Evolutionary conservation across 2,797 vertebrate species (phyloP).

Genomic region (Squalus acanthias): DNA sequence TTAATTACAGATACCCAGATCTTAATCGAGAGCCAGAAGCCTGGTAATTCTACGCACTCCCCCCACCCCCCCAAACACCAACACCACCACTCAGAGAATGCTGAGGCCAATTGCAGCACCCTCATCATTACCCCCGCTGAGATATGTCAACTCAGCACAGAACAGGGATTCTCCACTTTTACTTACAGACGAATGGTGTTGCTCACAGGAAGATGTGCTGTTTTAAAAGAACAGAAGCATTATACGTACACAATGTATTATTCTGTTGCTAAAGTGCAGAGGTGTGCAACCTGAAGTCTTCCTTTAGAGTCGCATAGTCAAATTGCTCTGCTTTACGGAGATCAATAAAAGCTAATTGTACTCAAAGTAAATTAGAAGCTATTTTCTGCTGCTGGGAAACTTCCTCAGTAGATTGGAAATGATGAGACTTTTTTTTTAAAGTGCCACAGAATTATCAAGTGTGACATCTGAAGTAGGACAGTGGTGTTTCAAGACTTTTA

Average conservation of each 20-base stretch:
- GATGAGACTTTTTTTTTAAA: neutral
- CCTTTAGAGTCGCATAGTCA: neutral
- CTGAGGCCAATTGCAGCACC: neutral
- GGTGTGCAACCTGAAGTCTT: neutral
- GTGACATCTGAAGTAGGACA: neutral
- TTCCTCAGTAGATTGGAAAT: neutral
- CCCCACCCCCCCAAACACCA: neutral
- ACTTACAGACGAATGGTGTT: neutral
- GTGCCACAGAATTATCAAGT: neutral
- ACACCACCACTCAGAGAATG: neutral
- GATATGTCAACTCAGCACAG: neutral
- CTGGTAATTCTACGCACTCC: neutral
- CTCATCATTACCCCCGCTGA: neutral
- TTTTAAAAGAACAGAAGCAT: neutral
- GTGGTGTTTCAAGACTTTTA: neutral
- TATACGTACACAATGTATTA: neutral
- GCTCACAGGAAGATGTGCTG: neutral
- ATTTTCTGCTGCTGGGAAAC: neutral
- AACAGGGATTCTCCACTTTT: neutral
- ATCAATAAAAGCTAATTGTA: neutral
- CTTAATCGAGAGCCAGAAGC: neutral
- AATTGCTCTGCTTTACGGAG: neutral
- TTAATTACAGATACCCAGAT: neutral
- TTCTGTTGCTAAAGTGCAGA: neutral
- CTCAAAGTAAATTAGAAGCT: neutral